phyloP scores from a whole-genome alignment of 2,797 vertebrate species.

The Enteromius viviparus region DNA sequence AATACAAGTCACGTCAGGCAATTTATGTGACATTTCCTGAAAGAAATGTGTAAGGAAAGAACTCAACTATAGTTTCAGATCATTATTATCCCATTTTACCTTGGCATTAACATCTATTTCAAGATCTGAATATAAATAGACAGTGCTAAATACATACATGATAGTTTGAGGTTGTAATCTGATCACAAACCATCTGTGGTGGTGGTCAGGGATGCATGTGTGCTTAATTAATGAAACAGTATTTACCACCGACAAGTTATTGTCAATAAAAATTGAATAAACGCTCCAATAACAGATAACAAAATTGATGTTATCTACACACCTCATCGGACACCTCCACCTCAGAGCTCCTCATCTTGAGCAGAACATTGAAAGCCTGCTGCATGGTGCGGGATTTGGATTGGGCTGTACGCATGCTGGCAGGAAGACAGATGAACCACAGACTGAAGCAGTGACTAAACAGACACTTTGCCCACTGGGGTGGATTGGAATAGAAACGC shows the following conservation, averaged over 20 bases:
- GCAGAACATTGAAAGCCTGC: slow-evolving; percentile 88
- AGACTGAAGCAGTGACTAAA: slow-evolving; percentile 96
- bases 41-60: background rate
- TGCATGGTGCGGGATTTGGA: slow-evolving; percentile 90
- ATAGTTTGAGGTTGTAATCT: background rate
- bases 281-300: background rate
- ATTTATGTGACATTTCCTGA: background rate
- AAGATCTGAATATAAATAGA: background rate
- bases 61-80: background rate
- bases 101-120: background rate
- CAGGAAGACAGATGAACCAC: slow-evolving; percentile 98
- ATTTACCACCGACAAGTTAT: background rate
- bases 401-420: slow-evolving; percentile 84
- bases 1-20: background rate
- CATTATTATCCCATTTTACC: background rate
- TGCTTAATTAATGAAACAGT: background rate
- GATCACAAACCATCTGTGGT: background rate
- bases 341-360: slow-evolving; percentile 91
- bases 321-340: slow-evolving; percentile 97
- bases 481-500: slow-evolving; percentile 85
- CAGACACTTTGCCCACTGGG: slow-evolving; percentile 92
- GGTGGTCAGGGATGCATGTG: background rate
- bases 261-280: background rate
- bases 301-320: slow-evolving; percentile 51
- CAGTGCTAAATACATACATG: background rate